A percentile compares a stretch with the other conserved stretches of the same genome.
Evolutionary conservation across 2,888 invertebrate genomes (phyloP).

Genomic region (Beris chalybata): DNA sequence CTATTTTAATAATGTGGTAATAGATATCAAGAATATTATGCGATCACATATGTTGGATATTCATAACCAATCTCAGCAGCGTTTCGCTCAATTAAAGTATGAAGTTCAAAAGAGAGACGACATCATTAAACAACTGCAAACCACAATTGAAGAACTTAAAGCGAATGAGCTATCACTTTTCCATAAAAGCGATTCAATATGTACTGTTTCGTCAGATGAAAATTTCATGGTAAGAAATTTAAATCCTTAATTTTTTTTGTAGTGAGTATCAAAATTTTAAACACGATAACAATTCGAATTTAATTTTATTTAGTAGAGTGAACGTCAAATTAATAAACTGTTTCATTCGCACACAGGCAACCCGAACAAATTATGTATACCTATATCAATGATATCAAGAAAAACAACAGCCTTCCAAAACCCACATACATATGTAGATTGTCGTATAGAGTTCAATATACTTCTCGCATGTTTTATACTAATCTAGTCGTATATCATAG

Average conservation of each 20-base stretch:
- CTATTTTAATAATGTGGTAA: slow-evolving; percentile 76
- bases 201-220: slow-evolving; percentile 47
- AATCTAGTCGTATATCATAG: too few species aligned
- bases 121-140: slow-evolving; percentile 76
- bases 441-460: too few species aligned
- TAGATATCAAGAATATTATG: slow-evolving; percentile 80
- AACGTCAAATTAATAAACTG: too few species aligned
- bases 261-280: too few species aligned
- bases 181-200: slow-evolving; percentile 42
- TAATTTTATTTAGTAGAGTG: too few species aligned
- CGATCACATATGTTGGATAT: slow-evolving; percentile 72
- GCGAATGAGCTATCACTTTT: background rate
- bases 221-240: slow-evolving; percentile 54
- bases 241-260: background rate
- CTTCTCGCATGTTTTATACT: too few species aligned
- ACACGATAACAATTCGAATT: too few species aligned
- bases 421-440: too few species aligned
- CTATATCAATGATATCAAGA: too few species aligned
- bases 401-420: too few species aligned
- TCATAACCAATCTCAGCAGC: slow-evolving; percentile 70
- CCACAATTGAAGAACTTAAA: slow-evolving; percentile 64
- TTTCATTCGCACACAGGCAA: too few species aligned
- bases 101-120: slow-evolving; percentile 81
- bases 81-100: slow-evolving; percentile 75
- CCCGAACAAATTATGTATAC: too few species aligned